Evolutionary conservation across 2,797 vertebrate species (phyloP).

Genomic region (Enteromius mattozi): DNA sequence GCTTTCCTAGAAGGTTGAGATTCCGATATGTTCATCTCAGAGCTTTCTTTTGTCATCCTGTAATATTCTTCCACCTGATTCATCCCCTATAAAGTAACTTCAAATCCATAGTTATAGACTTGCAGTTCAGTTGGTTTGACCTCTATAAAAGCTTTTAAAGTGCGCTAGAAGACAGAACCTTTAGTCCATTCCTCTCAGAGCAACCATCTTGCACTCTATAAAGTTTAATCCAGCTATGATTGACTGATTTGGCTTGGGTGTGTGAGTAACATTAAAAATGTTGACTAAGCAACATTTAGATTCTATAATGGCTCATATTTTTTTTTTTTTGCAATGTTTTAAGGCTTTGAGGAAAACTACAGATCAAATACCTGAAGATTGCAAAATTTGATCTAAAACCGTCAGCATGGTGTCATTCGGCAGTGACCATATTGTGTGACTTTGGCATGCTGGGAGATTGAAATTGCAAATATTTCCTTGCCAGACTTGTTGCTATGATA

Average conservation of each 20-base stretch:
- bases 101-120: conserved; percentile 8
- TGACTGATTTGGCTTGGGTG: background rate
- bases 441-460: conserved; percentile 19
- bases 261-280: background rate
- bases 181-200: background rate
- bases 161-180: background rate
- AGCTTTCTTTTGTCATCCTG: background rate
- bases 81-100: background rate
- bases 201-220: background rate
- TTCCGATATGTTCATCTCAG: background rate
- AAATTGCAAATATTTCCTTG: conserved; percentile 21
- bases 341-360: too few relatives aligned
- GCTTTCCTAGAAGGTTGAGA: background rate
- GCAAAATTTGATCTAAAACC: background rate
- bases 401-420: background rate
- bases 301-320: background rate
- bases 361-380: background rate
- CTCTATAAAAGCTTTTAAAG: conserved; percentile 21
- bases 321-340: background rate
- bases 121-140: background rate
- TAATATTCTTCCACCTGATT: background rate
- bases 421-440: conserved; percentile 16
- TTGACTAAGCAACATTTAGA: background rate
- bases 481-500: conserved; percentile 29
- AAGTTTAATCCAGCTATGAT: background rate